Evolutionary conservation across 2,797 vertebrate genomes (phyloP), one percentile per base, ranked within the genome.

Genomic region (Smutsia temminckii): DNA sequence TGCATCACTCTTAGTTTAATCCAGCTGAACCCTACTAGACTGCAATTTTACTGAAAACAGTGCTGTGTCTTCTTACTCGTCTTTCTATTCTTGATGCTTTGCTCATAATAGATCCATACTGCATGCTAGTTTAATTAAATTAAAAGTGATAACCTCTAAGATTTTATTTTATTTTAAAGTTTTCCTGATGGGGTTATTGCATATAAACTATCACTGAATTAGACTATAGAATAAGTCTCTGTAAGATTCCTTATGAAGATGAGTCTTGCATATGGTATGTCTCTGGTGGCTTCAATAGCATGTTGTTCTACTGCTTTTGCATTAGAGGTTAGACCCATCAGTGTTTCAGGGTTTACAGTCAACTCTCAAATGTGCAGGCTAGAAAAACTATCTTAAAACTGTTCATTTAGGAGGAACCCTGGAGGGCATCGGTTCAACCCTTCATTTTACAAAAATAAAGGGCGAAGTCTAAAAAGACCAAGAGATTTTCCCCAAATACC

Each of bases 111-210:
- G 64, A 96, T 14, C 49, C 51, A 63, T 71, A 68, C 75, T 72
- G 63, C 8, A 42, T 57, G 20, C 57, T 75, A 57, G 9, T 88
- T 89, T 94, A 89, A 89, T 55, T 64, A 25, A 95, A 85, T 94
- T 68, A 74, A 64, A 92, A 91, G 89, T 63, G 40, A 71, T 42
- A 92, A 80, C n/a, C 69, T 37, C 85, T 37, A 91, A 92, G 17
- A 51, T 83, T 78, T 72, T 34, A 40, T 91, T 92, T 95, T 84
- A 61, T 93, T 92, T 91, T 55, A 86, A 74, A 86, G 64, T 78
- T 63, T 84, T 78, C 77, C 49, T 68, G 25, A 68, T 77, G 40
- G 13, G 25, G 13, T 77, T 77, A 32, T 49, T 78, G n/a, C 18
- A 59, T 77, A 46, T 64, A 63, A 95, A 89, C 16, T 55, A 55